These are phyloP conservation scores for Triplophysa bombifrons DNA, from an alignment of 2,797 vertebrate species.

Conservation along the genomic window DNA sequence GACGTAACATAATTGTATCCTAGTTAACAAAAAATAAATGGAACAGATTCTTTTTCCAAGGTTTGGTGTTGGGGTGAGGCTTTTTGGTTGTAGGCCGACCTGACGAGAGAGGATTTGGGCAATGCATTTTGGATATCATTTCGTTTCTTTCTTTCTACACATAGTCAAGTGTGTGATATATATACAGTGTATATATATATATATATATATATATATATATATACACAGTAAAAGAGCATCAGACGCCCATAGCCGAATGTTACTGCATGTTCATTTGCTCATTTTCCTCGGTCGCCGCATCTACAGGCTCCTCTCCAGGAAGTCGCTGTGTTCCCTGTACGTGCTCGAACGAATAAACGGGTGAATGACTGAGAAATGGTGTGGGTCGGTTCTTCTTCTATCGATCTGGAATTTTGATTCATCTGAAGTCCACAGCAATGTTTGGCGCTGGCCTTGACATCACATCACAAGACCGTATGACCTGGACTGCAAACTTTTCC, in stretches of 20 bases:
- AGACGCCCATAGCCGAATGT: slow-evolving; percentile 37
- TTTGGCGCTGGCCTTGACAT: slow-evolving; percentile 62
- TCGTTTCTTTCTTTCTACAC: slow-evolving; percentile 48
- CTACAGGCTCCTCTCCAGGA: slow-evolving; percentile 31
- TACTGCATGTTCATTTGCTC: slow-evolving; percentile 52
- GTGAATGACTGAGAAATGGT: slow-evolving; percentile 13
- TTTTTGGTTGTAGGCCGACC: background rate
- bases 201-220: too few relatives aligned
- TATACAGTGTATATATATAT: background rate
- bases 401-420: slow-evolving; percentile 26
- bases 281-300: slow-evolving; percentile 51
- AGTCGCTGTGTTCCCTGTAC: slow-evolving; percentile 33
- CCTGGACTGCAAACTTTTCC: slow-evolving; percentile 29
- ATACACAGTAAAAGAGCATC: background rate
- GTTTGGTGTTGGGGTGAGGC: slow-evolving; percentile 31
- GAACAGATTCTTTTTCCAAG: slow-evolving; percentile 5
- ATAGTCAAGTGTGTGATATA: slow-evolving; percentile 39
- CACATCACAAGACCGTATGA: slow-evolving; percentile 59
- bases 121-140: background rate
- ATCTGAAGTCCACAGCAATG: slow-evolving; percentile 62
- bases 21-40: slow-evolving; percentile 8
- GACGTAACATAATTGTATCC: slow-evolving; percentile 43
- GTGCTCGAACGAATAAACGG: slow-evolving; percentile 43
- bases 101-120: background rate
- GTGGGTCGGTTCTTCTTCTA: slow-evolving; percentile 28